Evolutionary conservation across 2,113 vertebrate species (phyloP), one percentile per base, ranked within the genome.

Genomic region (Symphodus melops): DNA sequence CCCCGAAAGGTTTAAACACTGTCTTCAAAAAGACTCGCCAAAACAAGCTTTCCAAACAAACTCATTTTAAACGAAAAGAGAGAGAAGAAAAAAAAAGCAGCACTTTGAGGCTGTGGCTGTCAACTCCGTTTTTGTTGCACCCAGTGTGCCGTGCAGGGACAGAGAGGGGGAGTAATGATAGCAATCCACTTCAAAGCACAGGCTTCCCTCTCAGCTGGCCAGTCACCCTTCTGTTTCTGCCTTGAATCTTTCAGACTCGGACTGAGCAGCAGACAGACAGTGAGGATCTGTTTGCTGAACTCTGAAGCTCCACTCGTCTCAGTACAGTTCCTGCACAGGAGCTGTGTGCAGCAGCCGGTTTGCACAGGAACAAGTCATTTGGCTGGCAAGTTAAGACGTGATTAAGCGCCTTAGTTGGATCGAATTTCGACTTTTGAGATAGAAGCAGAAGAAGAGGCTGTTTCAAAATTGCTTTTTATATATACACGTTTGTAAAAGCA

Each of bases 261-360:
- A 82, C 59, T 71, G 63, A 68, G 77, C 64, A 72, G 73, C 73
- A 81, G 79, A 70, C 67, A 77, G 37, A 70, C 67, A 77, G 37
- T 37, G 41, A 52, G 54, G 67, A 69, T 77, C 63, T 72, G 53
- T 59, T 41, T 52, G 10, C 33, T 78, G 82, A 84, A 72, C 78
- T 72, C 61, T 8, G 68, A 48, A 42, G 70, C 60, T 55, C 25
- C 1, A 21, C 70, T 67, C 11, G 2, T 67, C 52, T 60, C 53
- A n/a, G 23, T 49, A 17, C 39, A 61, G 42, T 65, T 80, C 5
- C 57, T 56, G 28, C 39, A 70, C 42, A 19, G 37, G 4, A 19
- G 52, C 69, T 61, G 14, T 77, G 41, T 71, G 14, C 23, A 65
- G 70, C 57, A 57, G 63, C 64, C 16, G 7, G 55, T 52, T 60